phyloP scores from a whole-genome alignment of 2,888 invertebrate species.

The Drosophila antonietae region DNA sequence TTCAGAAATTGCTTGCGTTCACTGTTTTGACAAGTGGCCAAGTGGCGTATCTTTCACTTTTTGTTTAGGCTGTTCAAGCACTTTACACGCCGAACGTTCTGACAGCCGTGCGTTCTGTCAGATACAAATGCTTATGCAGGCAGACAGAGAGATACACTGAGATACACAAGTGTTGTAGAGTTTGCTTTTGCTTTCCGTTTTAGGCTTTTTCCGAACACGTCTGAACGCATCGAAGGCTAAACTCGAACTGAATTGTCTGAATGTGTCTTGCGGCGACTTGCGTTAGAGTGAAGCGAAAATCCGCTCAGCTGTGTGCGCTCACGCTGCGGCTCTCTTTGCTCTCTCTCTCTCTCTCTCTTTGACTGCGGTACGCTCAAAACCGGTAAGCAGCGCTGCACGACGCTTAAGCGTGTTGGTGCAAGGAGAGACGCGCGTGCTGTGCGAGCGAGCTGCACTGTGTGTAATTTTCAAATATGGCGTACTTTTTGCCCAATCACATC shows the following conservation, averaged over 20 bases:
- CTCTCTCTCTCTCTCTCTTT: conserved; percentile 5
- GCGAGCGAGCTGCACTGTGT: conserved; percentile 67
- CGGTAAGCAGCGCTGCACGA: conserved; percentile 57
- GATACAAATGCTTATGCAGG: not conserved
- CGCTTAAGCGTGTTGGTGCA: conserved; percentile 35
- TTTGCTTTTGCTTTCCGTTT: conserved; percentile 56
- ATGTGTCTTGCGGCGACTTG: conserved; percentile 43
- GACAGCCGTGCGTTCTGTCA: conserved; percentile 27
- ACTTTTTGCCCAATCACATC: conserved; percentile 84
- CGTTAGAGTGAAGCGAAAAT: conserved; percentile 56
- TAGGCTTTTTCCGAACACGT: conserved; percentile 80
- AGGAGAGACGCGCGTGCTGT: conserved; percentile 46
- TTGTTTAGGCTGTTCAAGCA: conserved; percentile 34
- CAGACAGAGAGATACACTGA: conserved; percentile 8
- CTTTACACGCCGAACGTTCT: conserved; percentile 43
- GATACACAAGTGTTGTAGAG: conserved; percentile 24
- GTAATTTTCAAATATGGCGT: conserved; percentile 85
- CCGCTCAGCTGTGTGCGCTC: conserved; percentile 31
- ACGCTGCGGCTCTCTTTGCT: conserved; percentile 5
- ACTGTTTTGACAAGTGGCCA: conserved; percentile 45
- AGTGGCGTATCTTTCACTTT: conserved; percentile 39
- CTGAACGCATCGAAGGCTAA: conserved; percentile 82
- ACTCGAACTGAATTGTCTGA: conserved; percentile 82
- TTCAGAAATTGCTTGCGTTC: conserved; percentile 34
- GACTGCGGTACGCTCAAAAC: conserved; percentile 48